Evolutionary conservation across 1,140 invertebrate species (phyloP), one percentile per base, ranked within the genome.

Genomic region (Bombus consobrinus): DNA sequence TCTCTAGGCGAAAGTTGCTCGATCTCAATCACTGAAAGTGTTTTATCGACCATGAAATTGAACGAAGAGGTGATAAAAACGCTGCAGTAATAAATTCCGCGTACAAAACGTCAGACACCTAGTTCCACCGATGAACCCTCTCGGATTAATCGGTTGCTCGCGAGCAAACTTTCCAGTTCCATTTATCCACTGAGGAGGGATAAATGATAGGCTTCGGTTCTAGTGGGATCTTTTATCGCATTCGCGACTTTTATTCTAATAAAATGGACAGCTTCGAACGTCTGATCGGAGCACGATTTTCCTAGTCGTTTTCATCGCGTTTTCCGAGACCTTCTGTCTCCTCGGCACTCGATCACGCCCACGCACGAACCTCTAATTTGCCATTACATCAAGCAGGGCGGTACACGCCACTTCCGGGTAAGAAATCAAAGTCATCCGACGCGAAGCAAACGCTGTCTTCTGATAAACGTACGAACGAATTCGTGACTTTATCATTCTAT

Each of bases 31-130:
- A 89, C 83, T 53, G 47, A 53, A 53, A 53, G 47, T 22, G 47
- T 89, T 89, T 86, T 88, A 83, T 79, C 83, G 74, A 86, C 57
- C 88, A 69, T 86, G 79, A 86, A 88, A 82, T 72, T 37, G 62
- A 73, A 18, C 57, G 18, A 34, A 32, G 28, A 72, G 34, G 8
- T 43, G 64, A 47, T 71, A 73, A 72, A 72, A 85, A 80, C 18
- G 39, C 13, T 3, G 15, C 74, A 47, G 53, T 59, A 64, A 74
- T 87, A 83, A 82, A 68, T 79, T 47, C 37, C 25, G 39, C 34
- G 77, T 83, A 87, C 73, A 43, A 6, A 47, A 57, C 69, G 69
- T 86, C 8, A 37, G 39, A n/a, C 34, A 75, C 18, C 47, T 22
- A 22, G 18, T 53, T 53, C 41, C 47, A 57, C 66, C 43, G 66